phyloP scores from a whole-genome alignment of 2,888 invertebrate species.

The Endotricha flammealis region DNA sequence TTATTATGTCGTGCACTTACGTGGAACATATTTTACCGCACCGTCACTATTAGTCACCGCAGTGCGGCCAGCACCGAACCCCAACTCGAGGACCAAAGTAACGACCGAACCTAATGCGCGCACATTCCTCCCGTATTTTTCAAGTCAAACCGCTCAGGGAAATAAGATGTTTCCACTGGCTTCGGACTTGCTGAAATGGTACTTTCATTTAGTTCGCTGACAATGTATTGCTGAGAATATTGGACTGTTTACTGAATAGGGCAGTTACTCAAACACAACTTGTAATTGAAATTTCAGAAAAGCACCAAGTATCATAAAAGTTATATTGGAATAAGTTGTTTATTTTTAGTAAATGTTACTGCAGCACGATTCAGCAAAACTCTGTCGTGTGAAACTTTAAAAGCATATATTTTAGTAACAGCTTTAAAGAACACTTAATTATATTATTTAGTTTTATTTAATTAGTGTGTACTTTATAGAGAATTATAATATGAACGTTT shows the following conservation, averaged over 20 bases:
- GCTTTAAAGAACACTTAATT: no score
- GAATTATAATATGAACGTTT: no score
- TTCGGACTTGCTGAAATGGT: constrained; percentile 31
- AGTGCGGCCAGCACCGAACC: constrained; percentile 41
- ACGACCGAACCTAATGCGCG: constrained; percentile 54
- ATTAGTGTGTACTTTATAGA: no score
- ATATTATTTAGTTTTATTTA: no score
- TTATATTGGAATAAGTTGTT: no score
- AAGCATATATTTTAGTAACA: no score
- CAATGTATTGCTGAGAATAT: constrained; percentile 22
- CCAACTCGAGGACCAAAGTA: constrained; percentile 42
- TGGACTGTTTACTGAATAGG: constrained; percentile 5
- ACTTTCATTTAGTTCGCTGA: constrained; percentile 32
- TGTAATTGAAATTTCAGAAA: no score
- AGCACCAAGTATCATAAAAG: no score
- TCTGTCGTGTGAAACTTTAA: no score
- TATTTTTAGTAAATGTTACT: no score
- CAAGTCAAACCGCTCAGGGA: constrained; percentile 44
- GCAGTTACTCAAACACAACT: neutral
- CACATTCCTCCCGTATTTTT: constrained; percentile 55
- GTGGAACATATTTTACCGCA: constrained; percentile 44
- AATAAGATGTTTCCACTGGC: constrained; percentile 36
- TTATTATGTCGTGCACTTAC: constrained; percentile 42
- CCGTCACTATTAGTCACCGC: constrained; percentile 50
- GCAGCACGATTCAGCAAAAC: no score